phyloP scores from a whole-genome alignment of 2,113 vertebrate genomes.

The Cercocebus atys region DNA sequence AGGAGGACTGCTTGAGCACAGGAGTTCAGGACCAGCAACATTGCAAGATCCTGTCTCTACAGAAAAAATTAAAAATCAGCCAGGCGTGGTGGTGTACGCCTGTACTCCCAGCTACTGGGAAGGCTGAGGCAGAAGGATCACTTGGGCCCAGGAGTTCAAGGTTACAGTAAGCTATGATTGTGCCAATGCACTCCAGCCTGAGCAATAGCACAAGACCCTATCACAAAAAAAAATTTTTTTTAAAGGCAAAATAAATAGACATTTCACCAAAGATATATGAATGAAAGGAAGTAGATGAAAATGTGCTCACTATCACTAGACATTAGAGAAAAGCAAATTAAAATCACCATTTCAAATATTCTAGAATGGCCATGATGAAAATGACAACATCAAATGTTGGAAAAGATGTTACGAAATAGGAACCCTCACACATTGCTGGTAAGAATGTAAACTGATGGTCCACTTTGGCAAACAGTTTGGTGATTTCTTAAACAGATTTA shows the following conservation, averaged over 20 bases:
- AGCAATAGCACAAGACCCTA: background rate
- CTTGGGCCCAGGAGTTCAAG: background rate
- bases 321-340: constrained; percentile 15
- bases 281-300: background rate
- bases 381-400: constrained; percentile 9
- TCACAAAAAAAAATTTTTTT: background rate
- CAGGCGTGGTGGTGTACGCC: background rate
- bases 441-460: background rate
- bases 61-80: background rate
- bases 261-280: constrained; percentile 14
- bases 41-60: background rate
- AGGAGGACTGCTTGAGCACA: background rate
- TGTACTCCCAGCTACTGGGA: background rate
- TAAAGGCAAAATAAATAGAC: background rate
- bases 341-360: background rate
- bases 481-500: constrained; percentile 9
- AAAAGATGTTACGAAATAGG: background rate
- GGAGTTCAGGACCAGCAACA: background rate
- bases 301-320: background rate
- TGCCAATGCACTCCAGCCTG: background rate
- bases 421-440: background rate
- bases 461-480: background rate
- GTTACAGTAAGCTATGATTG: background rate
- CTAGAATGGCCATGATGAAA: background rate
- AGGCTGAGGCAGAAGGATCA: background rate